Evolutionary conservation across 2,113 vertebrate species (phyloP).

Genomic region (Nematolebias whitei): DNA sequence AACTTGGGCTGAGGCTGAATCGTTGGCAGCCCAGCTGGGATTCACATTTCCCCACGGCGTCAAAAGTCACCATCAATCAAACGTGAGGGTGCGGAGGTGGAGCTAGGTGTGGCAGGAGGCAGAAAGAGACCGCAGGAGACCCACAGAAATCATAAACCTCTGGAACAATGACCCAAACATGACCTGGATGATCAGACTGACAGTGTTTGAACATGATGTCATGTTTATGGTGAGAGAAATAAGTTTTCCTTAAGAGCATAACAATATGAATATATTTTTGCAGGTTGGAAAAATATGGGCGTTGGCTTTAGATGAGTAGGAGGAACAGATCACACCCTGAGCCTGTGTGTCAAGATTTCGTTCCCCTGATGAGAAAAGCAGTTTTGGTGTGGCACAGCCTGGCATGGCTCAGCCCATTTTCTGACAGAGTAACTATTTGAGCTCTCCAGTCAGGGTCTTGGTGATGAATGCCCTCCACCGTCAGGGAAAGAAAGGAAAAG

Average conservation of each 20-base stretch:
- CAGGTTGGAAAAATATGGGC: slow-evolving; percentile 14
- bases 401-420: slow-evolving; percentile 43
- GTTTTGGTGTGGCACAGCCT: slow-evolving; percentile 38
- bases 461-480: slow-evolving; percentile 80
- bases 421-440: slow-evolving; percentile 74
- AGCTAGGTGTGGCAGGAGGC: slow-evolving; percentile 60
- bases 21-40: slow-evolving; percentile 58
- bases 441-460: slow-evolving; percentile 76
- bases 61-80: slow-evolving; percentile 77
- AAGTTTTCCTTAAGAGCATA: too few species aligned
- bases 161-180: slow-evolving; percentile 46
- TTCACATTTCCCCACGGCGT: slow-evolving; percentile 58
- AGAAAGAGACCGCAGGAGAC: slow-evolving; percentile 41
- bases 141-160: slow-evolving; percentile 41
- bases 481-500: slow-evolving; percentile 67
- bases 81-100: slow-evolving; percentile 51
- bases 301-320: slow-evolving; percentile 46
- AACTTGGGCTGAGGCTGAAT: slow-evolving; percentile 56
- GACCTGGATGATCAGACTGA: slow-evolving; percentile 41
- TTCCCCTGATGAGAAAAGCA: slow-evolving; percentile 63
- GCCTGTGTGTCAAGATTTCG: slow-evolving; percentile 60
- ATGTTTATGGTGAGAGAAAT: too few species aligned
- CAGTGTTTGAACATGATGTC: slow-evolving; percentile 8
- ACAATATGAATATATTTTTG: too few species aligned
- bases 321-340: slow-evolving; percentile 49